Conservation (phyloP, 2,888 invertebrate genomes). For the Eumacrocentrus americanus region DNA sequence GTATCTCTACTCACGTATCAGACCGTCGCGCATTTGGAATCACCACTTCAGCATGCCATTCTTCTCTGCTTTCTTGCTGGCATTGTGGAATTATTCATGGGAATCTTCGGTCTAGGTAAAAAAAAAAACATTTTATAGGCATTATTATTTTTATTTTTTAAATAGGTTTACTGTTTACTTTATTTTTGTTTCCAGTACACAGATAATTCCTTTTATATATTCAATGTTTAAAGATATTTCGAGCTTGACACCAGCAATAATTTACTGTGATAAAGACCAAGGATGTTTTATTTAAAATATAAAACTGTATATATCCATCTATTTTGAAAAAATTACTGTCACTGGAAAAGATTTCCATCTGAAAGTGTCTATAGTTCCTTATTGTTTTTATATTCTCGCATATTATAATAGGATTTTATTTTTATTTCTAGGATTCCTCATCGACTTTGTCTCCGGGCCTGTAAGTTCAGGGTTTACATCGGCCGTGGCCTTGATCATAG, state of each 20-base stretch:
- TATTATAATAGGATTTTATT: slow-evolving; percentile 11
- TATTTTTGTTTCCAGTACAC: no score
- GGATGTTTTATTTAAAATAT: no score
- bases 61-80: slow-evolving; percentile 78
- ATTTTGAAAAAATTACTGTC: no score
- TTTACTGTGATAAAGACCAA: no score
- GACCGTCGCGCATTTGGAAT: slow-evolving; percentile 70
- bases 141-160: no score
- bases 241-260: no score
- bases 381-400: background rate
- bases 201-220: no score
- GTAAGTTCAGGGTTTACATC: slow-evolving; percentile 90
- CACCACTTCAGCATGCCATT: slow-evolving; percentile 71
- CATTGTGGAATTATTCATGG: slow-evolving; percentile 79
- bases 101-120: slow-evolving; percentile 76
- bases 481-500: slow-evolving; percentile 86
- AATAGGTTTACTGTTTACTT: no score
- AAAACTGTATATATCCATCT: no score
- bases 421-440: slow-evolving; percentile 74
- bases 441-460: slow-evolving; percentile 89
- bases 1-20: slow-evolving; percentile 85
- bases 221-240: no score
- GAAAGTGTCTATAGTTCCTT: no score
- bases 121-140: no score
- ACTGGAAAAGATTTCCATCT: background rate